A percentile compares a stretch with the other conserved stretches of the same genome.
phyloP scores from a whole-genome alignment of 2,113 vertebrate genomes.

The Cyprinus carpio region DNA sequence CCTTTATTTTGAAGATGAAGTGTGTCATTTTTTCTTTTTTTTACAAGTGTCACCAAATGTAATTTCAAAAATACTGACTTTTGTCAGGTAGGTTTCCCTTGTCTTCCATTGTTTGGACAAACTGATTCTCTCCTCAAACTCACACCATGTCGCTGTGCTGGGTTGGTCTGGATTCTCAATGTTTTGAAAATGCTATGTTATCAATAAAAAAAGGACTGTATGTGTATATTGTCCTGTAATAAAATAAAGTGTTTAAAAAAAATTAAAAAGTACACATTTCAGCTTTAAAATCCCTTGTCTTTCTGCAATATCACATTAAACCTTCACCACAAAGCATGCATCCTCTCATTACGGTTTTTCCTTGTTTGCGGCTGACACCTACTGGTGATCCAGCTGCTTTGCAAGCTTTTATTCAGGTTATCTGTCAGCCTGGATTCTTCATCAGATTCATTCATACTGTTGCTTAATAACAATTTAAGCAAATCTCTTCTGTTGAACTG shows the following conservation, averaged over 20 bases:
- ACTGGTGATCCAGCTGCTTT: constrained; percentile 35
- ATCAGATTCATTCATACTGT: background rate
- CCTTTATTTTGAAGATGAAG: background rate
- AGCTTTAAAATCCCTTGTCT: background rate
- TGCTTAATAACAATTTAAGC: constrained; percentile 9
- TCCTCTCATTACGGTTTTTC: background rate
- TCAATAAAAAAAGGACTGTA: background rate
- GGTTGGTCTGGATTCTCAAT: background rate
- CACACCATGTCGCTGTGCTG: background rate
- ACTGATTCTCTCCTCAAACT: background rate
- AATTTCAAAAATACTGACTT: background rate
- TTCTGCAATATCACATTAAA: background rate
- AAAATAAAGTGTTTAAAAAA: background rate
- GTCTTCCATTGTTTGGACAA: background rate
- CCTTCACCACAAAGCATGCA: background rate
- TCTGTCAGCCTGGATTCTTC: background rate
- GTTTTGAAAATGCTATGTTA: background rate
- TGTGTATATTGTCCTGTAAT: background rate
- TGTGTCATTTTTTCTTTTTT: too few relatives aligned
- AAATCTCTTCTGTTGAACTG: background rate
- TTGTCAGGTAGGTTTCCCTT: background rate
- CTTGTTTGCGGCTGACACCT: constrained; percentile 53
- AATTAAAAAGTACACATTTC: background rate
- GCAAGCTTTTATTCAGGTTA: background rate
- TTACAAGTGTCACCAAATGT: background rate